phyloP scores from a whole-genome alignment of 2,888 invertebrate genomes.

The Ophion obscuratus region DNA sequence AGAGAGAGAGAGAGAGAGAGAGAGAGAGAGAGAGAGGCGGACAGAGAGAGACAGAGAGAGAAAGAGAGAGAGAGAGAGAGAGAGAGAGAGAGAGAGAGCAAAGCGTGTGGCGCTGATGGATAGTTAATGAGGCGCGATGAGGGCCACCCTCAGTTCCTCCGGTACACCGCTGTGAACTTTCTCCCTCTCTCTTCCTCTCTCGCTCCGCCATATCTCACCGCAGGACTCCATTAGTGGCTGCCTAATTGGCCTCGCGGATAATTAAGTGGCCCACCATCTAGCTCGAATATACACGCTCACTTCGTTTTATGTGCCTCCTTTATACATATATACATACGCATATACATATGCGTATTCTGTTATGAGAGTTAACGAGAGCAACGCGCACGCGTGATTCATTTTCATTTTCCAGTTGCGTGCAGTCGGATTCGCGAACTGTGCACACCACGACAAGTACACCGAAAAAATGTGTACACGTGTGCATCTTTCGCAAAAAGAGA shows the following conservation, averaged over 20 bases:
- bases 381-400: constrained; percentile 59
- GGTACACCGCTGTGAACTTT: constrained; percentile 39
- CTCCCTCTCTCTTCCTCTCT: constrained; percentile 36
- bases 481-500: constrained; percentile 1
- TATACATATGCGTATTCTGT: background rate
- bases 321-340: constrained; percentile 11
- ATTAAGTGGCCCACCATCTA: constrained; percentile 72
- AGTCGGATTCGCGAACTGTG: constrained; percentile 28
- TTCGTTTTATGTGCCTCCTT: constrained; percentile 54
- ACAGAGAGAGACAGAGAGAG: constrained; percentile 47
- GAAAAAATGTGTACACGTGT: background rate
- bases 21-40: constrained; percentile 25
- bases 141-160: constrained; percentile 64
- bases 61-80: constrained; percentile 44
- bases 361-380: constrained; percentile 28
- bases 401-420: constrained; percentile 55
- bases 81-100: constrained; percentile 43
- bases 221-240: constrained; percentile 73
- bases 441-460: constrained; percentile 5
- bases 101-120: constrained; percentile 71
- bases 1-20: constrained; percentile 16
- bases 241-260: constrained; percentile 73
- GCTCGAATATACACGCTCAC: constrained; percentile 55
- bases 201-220: constrained; percentile 70
- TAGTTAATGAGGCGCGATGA: constrained; percentile 74